Base-by-base conservation (phyloP, 2,888 invertebrate genomes). In the Rhynchonema sp. region DNA sequence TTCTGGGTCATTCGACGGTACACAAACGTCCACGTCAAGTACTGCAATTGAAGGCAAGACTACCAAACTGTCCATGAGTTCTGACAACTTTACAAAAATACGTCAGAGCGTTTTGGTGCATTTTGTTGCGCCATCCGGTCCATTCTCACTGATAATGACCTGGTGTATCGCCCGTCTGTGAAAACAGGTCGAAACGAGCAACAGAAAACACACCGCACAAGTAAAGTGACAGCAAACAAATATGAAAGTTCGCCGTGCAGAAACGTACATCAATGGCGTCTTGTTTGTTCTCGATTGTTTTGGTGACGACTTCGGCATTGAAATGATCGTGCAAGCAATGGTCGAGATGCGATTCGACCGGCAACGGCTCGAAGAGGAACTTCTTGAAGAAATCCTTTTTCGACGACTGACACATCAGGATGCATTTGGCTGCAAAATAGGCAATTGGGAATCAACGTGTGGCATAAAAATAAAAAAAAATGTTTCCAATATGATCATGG, bases 341-440 rank as follows among this genome's bases (percentile, higher is more conserved):
- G 79, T 99, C 96, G 67, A 99, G 78, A 75, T 98, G 96, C 65
- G 92, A 94, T 82, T 96, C 96, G 0, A 96, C 84, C 0, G 96
- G 96, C 60, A 98, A 75, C 1, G 94, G 91, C 74, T 98, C 96
- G 73, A 89, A 91, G 57, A 98, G 79, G 74, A 99, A 88, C 74
- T 98, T 98, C 72, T 92, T 90, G 78, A 90, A 96, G 81, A 92
- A 94, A 67, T 94, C 91, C 77, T 94, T 96, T 76, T 96, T 98
- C 17, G 92, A 90, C 60, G 84, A 85, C 69, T 91, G 96, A 75
- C 98, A 98, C 81, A 99, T 84, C 2, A 98, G 81, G 17, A 96
- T 90, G 65, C 91, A 92, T 70, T 92, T 78, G 27, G 76, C 77
- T 75, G 65, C 57, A 64, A 56, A n/a, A n/a, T n/a, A n/a, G n/a